phyloP scores from a whole-genome alignment of 2,113 vertebrate species.

The Nerophis lumbriciformis region DNA sequence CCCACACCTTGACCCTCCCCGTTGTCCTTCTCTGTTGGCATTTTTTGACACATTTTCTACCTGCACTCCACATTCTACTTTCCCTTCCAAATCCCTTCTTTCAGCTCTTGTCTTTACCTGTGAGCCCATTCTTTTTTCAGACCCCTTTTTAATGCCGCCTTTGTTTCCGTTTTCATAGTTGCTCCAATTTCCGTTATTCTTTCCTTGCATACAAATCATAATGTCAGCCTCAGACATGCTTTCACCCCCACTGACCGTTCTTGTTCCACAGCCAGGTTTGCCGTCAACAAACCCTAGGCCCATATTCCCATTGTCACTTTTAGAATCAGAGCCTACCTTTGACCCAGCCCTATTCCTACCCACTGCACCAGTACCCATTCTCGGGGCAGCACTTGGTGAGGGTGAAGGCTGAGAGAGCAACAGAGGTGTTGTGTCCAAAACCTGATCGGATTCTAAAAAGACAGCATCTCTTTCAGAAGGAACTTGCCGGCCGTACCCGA shows the following conservation, averaged over 20 bases:
- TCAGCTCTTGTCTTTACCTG: conserved; percentile 51
- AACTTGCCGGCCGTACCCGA: conserved; percentile 54
- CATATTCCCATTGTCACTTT: conserved; percentile 39
- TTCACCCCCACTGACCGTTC: conserved; percentile 31
- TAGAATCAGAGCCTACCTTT: conserved; percentile 50
- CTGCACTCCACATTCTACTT: conserved; percentile 44
- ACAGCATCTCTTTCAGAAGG: conserved; percentile 62
- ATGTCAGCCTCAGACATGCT: conserved; percentile 44
- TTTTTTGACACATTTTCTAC: conserved; percentile 29
- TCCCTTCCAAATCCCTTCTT: conserved; percentile 54
- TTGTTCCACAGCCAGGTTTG: conserved; percentile 42
- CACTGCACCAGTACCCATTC: conserved; percentile 61
- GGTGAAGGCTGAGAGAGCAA: conserved; percentile 59
- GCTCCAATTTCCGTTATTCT: conserved; percentile 41
- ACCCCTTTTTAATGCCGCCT: conserved; percentile 31
- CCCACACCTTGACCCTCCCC: conserved; percentile 19
- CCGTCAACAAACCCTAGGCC: conserved; percentile 46
- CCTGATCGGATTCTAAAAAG: conserved; percentile 62
- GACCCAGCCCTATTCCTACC: conserved; percentile 60
- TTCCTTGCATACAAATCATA: conserved; percentile 37
- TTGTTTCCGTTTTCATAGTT: conserved; percentile 48
- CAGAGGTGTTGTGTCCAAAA: conserved; percentile 67
- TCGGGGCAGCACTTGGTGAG: conserved; percentile 53
- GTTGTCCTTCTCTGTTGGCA: conserved; percentile 34
- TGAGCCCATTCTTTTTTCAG: conserved; percentile 48